Base-by-base conservation (phyloP, 2,888 invertebrate genomes). In the Brenthis hecate region DNA sequence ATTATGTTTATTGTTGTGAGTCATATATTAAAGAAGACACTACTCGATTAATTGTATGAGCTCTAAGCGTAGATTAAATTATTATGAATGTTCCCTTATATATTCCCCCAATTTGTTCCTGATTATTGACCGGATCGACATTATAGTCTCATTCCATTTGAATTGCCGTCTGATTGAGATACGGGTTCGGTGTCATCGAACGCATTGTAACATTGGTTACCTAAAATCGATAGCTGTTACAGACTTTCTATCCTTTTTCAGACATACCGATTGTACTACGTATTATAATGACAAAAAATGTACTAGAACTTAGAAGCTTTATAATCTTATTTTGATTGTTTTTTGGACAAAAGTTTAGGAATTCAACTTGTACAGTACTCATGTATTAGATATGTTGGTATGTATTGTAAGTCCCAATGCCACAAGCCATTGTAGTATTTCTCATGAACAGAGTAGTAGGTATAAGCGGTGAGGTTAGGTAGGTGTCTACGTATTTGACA, bases 131-230 rank as follows among this genome's bases (percentile, higher is more conserved):
- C 69, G 66, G 64, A 62, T 60, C 65, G 69, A 65, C 69, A 73
- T 73, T 73, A 72, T 73, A 66, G 69, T 72, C 66, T 72, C 72
- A 73, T 73, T 72, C 70, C 64, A 62, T 73, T 70, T 65, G 70
- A 68, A 72, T 70, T 70, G 68, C 66, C 58, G 70, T 72, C 71
- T 73, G 69, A 69, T 68, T 63, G 66, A 57, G 68, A 73, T 73
- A 73, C 73, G 73, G 73, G 72, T 55, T 65, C 72, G 64, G 72
- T 70, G 73, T 72, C 73, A 70, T 70, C 68, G 73, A 65, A 70
- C 66, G 72, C 64, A 64, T 56, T 66, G 56, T 56, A 58, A 61
- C 70, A 62, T 66, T 66, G 64, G 61, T 64, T 64, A 66, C 69
- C 48, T 56, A 66, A 66, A 60, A 57, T 67, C 56, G 19, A 61